Evolutionary conservation across 2,888 invertebrate genomes (phyloP).

Genomic region (Andrena hattorfiana): DNA sequence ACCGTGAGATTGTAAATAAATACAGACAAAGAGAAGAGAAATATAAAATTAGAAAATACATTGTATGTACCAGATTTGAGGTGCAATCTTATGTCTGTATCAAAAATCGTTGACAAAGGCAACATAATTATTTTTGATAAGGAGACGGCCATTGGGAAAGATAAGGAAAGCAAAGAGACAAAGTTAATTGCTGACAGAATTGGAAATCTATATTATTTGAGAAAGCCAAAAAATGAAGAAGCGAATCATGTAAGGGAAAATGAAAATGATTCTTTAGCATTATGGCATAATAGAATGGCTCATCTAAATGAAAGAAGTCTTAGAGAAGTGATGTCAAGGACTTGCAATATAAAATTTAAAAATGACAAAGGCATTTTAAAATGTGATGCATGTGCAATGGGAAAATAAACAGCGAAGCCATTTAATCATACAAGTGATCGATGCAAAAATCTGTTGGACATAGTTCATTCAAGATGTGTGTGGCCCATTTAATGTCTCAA

Average conservation of each 20-base stretch:
- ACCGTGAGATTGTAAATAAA: too few species aligned
- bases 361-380: background rate
- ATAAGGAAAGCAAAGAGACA: background rate
- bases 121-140: background rate
- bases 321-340: background rate
- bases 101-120: background rate
- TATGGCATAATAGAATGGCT: constrained; percentile 11
- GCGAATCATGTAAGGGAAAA: background rate
- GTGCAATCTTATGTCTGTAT: background rate
- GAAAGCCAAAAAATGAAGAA: background rate
- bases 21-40: background rate
- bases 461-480: constrained; percentile 13
- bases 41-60: background rate
- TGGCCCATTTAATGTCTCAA: background rate
- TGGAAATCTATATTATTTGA: background rate
- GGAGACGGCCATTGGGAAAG: background rate
- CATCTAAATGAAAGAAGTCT: constrained; percentile 2
- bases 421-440: background rate
- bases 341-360: background rate
- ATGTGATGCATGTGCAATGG: background rate
- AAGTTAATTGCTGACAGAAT: background rate
- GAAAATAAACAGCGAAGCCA: background rate
- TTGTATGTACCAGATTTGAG: background rate
- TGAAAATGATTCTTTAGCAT: background rate
- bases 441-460: too few species aligned